These are phyloP conservation scores for Numida meleagris DNA, from an alignment of 2,113 vertebrate genomes.

Conservation along the genomic window DNA sequence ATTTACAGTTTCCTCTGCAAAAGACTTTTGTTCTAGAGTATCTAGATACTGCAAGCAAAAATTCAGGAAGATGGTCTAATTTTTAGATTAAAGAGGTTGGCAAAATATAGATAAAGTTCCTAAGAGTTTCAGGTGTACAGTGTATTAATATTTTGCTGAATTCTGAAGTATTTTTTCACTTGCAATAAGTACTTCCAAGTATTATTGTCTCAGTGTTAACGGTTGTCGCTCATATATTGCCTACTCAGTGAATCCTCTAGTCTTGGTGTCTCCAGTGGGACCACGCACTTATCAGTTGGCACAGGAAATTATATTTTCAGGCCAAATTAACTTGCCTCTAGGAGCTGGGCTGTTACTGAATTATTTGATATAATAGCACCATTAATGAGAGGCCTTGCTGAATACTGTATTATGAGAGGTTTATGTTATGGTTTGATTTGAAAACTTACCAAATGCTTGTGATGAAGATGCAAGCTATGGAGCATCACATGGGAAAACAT, in stretches of 20 bases:
- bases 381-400: slow-evolving; percentile 13
- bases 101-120: background rate
- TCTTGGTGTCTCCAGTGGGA: background rate
- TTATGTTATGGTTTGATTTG: slow-evolving; percentile 53
- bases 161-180: background rate
- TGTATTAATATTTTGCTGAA: background rate
- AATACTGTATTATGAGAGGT: background rate
- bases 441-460: slow-evolving; percentile 42
- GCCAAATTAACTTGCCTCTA: slow-evolving; percentile 39
- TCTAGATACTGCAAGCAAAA: fast-evolving
- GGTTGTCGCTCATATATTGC: slow-evolving; percentile 2
- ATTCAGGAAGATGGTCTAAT: background rate
- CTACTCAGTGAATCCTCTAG: background rate
- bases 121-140: background rate
- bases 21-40: background rate
- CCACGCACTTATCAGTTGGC: background rate
- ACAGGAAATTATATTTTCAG: background rate
- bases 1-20: background rate
- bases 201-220: slow-evolving; percentile 1
- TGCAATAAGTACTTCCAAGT: background rate
- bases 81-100: background rate
- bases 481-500: slow-evolving; percentile 50
- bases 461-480: slow-evolving; percentile 30
- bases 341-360: background rate
- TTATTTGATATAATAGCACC: slow-evolving; percentile 6